These are phyloP conservation scores for Furnarius figulus DNA, from an alignment of 2,113 vertebrate genomes.

Conservation along the genomic window DNA sequence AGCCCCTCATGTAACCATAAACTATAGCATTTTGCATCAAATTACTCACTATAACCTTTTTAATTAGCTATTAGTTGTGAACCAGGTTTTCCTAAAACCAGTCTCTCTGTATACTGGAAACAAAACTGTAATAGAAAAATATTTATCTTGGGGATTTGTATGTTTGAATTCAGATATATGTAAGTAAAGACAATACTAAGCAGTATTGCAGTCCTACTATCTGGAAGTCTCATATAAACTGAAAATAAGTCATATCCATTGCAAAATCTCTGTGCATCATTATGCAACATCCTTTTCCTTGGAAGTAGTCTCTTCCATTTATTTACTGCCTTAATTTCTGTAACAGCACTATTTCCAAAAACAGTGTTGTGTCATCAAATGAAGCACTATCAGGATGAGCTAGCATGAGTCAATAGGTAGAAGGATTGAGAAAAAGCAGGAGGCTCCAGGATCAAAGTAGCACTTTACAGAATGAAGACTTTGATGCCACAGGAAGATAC, in stretches of 20 bases:
- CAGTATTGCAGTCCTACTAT: background rate
- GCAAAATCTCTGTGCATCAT: background rate
- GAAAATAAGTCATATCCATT: background rate
- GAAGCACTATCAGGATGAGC: background rate
- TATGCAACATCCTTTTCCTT: background rate
- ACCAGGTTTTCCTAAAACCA: background rate
- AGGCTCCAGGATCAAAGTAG: background rate
- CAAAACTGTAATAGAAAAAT: background rate
- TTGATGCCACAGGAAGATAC: background rate
- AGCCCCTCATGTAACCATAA: background rate
- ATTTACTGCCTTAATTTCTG: background rate
- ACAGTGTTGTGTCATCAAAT: background rate
- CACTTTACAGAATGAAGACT: background rate
- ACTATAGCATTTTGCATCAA: background rate
- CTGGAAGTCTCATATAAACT: background rate
- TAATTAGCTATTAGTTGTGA: background rate
- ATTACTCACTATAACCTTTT: background rate
- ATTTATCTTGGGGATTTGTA: background rate
- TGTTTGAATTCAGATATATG: background rate
- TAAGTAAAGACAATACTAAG: background rate
- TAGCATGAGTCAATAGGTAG: background rate
- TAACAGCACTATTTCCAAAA: background rate
- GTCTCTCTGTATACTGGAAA: background rate
- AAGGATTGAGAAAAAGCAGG: background rate
- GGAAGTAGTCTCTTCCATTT: background rate